A percentile compares a stretch with the other conserved stretches of the same genome.
These are phyloP conservation scores for Parotocinclus haroldoi DNA, from an alignment of 2,797 vertebrate genomes.

Conservation along the genomic window DNA sequence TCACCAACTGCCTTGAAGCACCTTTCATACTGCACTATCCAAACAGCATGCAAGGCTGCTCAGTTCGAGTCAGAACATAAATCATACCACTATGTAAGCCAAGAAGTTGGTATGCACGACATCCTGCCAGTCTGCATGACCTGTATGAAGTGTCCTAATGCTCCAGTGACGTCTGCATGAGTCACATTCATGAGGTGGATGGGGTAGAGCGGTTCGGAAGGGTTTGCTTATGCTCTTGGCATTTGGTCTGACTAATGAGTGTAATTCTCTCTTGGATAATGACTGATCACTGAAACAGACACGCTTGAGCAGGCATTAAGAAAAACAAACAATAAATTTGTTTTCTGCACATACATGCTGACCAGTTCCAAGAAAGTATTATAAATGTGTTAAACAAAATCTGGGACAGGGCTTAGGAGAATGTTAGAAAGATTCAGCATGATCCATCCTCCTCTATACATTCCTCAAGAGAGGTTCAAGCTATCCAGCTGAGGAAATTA, in stretches of 20 bases:
- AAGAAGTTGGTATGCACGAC: constrained; percentile 18
- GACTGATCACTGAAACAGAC: constrained; percentile 60
- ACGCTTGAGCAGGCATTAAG: constrained; percentile 37
- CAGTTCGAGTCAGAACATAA: neutral
- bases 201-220: constrained; percentile 22
- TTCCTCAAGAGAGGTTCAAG: too few relatives aligned
- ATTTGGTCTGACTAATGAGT: constrained; percentile 39
- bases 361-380: constrained; percentile 57
- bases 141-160: constrained; percentile 18
- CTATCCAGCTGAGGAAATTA: too few relatives aligned
- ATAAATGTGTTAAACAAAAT: constrained; percentile 54
- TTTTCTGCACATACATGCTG: constrained; percentile 36
- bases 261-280: constrained; percentile 46
- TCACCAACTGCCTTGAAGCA: too few relatives aligned
- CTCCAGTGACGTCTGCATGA: constrained; percentile 18
- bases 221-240: constrained; percentile 40
- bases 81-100: constrained; percentile 4
- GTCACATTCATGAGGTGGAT: constrained; percentile 29
- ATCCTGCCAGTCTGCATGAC: constrained; percentile 7
- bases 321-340: constrained; percentile 48
- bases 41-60: too few relatives aligned
- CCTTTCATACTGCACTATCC: too few relatives aligned
- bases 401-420: constrained; percentile 58
- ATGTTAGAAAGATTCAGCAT: constrained; percentile 20
- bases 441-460: constrained; percentile 10